These are phyloP conservation scores for Dromococcyx pavoninus DNA, from an alignment of 2,797 vertebrate genomes.

Conservation along the genomic window DNA sequence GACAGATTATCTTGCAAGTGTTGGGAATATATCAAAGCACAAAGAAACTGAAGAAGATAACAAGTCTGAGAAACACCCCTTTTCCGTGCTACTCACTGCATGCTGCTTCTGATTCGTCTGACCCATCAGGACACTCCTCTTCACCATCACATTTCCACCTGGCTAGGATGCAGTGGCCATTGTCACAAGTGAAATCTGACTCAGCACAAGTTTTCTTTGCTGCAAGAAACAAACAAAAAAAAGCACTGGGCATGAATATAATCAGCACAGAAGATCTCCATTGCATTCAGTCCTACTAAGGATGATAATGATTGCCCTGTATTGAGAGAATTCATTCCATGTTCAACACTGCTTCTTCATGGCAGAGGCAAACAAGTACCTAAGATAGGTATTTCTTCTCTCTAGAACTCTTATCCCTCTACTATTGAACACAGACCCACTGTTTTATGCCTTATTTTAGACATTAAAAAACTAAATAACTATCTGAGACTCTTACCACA, in stretches of 20 bases:
- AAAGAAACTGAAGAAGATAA: too few species aligned
- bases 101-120: slow-evolving; percentile 89
- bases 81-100: slow-evolving; percentile 87
- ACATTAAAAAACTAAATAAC: neutral
- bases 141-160: slow-evolving; percentile 96
- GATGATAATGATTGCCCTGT: rapidly evolving
- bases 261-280: neutral
- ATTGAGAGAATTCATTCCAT: neutral
- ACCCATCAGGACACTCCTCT: slow-evolving; percentile 90
- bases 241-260: neutral
- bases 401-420: neutral
- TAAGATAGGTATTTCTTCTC: neutral
- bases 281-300: neutral
- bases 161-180: slow-evolving; percentile 91
- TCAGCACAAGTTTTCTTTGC: slow-evolving; percentile 93
- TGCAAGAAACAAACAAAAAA: slow-evolving; percentile 58
- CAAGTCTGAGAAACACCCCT: neutral
- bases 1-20: neutral
- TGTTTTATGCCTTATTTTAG: neutral
- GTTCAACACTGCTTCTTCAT: neutral
- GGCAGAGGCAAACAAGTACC: neutral
- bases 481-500: neutral
- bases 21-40: too few species aligned
- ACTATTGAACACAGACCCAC: neutral
- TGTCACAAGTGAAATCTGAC: slow-evolving; percentile 92